Percentiles rank a stretch among this genome's conserved stretches.
These are phyloP conservation scores for Ornithorhynchus anatinus DNA, from an alignment of 2,113 vertebrate genomes.

Conservation along the genomic window DNA sequence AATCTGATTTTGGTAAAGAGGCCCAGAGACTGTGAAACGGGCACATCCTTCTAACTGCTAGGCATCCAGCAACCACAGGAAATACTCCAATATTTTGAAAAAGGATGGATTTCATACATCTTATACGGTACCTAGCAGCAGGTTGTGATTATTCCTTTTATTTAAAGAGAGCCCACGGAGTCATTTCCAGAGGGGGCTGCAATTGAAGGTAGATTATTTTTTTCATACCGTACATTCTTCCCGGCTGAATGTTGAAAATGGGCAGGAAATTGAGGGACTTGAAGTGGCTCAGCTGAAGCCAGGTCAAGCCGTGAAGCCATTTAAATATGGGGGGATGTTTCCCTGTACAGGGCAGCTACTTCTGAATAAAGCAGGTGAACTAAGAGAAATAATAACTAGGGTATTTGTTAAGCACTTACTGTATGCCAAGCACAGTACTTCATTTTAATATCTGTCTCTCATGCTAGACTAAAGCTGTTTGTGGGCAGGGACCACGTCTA, in stretches of 20 bases:
- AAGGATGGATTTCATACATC: conserved; percentile 56
- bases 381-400: too few species aligned
- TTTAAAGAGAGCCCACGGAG: conserved; percentile 54
- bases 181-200: conserved; percentile 46
- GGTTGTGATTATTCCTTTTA: conserved; percentile 66
- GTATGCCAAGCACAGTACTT: too few species aligned
- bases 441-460: too few species aligned
- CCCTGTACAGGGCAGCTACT: conserved; percentile 3
- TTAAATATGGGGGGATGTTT: conserved; percentile 22
- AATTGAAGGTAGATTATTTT: conserved; percentile 55
- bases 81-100: conserved; percentile 63
- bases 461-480: too few species aligned
- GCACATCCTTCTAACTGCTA: conserved; percentile 43
- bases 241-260: conserved; percentile 43
- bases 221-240: conserved; percentile 66
- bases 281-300: conserved; percentile 20
- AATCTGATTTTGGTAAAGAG: conserved; percentile 47
- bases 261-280: conserved; percentile 64
- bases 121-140: conserved; percentile 45
- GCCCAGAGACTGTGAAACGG: conserved; percentile 29
- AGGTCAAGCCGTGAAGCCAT: conserved; percentile 40
- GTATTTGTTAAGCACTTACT: too few species aligned
- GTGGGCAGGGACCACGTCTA: too few species aligned
- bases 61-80: conserved; percentile 60
- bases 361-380: conserved; percentile 42